Base-by-base conservation (phyloP, 2,113 vertebrate genomes). In the Oxyura jamaicensis region DNA sequence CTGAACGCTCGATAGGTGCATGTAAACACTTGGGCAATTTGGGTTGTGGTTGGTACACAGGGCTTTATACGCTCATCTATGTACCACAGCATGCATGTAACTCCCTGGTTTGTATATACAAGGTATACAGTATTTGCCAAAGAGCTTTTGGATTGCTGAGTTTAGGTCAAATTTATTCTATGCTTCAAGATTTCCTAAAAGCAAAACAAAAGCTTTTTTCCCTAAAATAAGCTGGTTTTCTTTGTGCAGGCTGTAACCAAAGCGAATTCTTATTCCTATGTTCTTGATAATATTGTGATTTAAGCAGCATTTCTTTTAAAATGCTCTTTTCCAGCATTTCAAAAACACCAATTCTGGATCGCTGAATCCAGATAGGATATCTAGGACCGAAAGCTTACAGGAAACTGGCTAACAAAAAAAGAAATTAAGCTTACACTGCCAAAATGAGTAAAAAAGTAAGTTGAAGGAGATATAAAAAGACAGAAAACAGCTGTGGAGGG, bases 371-470 rank as follows among this genome's bases (percentile, higher is more conserved):
- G 36, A 80, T 22, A 66, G 55, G 28, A 55, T 59, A 67, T 50
- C 11, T 50, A 50, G 35, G 53, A 83, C 33, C 67, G 88, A 71
- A 93, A 91, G n/a, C n/a, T 65, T 83, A 73, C 18, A 29, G 76
- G 46, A 59, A 92, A 75, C 22, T 35, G 18, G 25, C 35, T 86
- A 91, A 82, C 56, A 86, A 90, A 97, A 97, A 82, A 82, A 59
- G 7, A 63, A 92, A 90, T n/a, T 39, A 26, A 66, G 73, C 15
- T 73, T 44, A 83, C 46, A 79, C 35, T 81, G 62, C 36, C 78
- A 87, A 81, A 80, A 33, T 67, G 92, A 78, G 85, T 60, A 12
- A 65, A 60, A 21, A 56, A 58, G 8, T 26, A 68, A 52, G 31
- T 66, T 77, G 26, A 31, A 86, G 6, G 29, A 78, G 11, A 63